These are phyloP conservation scores for Myodes glareolus DNA, from an alignment of 2,113 vertebrate species.

Conservation along the genomic window DNA sequence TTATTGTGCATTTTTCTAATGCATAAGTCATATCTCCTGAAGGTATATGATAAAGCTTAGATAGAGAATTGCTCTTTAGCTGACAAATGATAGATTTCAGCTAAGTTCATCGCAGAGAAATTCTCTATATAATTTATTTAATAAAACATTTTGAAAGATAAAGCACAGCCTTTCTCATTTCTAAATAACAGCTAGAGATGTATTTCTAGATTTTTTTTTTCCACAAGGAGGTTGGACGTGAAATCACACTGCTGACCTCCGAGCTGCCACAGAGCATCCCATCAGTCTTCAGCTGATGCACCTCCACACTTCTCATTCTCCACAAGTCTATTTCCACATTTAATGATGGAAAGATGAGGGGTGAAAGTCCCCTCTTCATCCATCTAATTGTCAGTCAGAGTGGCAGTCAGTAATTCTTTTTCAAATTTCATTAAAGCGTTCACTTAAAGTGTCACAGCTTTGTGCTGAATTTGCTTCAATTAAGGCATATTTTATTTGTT, in stretches of 20 bases:
- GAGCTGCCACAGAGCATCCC: constrained; percentile 81
- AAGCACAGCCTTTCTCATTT: not conserved
- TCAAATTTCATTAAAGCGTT: constrained; percentile 91
- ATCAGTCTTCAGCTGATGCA: constrained; percentile 90
- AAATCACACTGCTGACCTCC: constrained; percentile 82
- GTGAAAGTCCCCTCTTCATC: constrained; percentile 88
- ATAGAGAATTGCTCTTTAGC: not conserved
- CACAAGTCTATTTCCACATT: constrained; percentile 91
- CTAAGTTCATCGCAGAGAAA: constrained; percentile 26
- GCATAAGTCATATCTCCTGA: constrained; percentile 12
- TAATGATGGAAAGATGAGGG: constrained; percentile 89
- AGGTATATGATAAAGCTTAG: not conserved
- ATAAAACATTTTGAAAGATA: constrained; percentile 43
- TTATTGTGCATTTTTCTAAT: constrained; percentile 4
- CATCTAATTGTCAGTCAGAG: constrained; percentile 91
- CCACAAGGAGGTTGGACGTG: constrained; percentile 68
- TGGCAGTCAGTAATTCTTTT: constrained; percentile 93
- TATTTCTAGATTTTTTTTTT: constrained; percentile 61
- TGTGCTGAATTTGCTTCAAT: constrained; percentile 92
- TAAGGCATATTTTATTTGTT: constrained; percentile 94
- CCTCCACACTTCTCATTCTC: constrained; percentile 88
- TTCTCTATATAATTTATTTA: constrained; percentile 20
- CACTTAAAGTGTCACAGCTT: constrained; percentile 93
- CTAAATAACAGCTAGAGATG: constrained; percentile 56
- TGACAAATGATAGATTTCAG: not conserved